Conservation (phyloP, 2,113 vertebrate genomes). For the Passer domesticus region DNA sequence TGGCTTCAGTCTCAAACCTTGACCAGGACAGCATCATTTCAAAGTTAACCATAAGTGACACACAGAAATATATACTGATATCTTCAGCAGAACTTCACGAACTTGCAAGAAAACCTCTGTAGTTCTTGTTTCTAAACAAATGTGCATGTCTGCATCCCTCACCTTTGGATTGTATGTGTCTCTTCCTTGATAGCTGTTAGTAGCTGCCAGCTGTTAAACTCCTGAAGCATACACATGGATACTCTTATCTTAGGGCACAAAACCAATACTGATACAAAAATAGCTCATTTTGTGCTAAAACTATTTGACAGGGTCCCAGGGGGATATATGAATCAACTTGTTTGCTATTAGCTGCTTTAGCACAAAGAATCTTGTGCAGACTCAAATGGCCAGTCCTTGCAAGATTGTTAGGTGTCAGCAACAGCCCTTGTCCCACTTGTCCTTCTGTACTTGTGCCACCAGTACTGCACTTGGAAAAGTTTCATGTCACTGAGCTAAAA, state of each 20-base stretch:
- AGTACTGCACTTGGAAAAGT: not conserved
- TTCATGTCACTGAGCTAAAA: not conserved
- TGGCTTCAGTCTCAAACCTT: not conserved
- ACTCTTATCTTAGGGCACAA: not conserved
- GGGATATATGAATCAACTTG: not conserved
- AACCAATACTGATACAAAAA: rapidly evolving
- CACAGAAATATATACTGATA: not conserved
- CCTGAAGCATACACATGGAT: not conserved
- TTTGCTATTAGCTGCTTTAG: not conserved
- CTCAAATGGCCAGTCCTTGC: not conserved
- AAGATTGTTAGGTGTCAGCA: not conserved
- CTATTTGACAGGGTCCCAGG: not conserved
- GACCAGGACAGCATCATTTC: not conserved
- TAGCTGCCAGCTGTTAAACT: not conserved
- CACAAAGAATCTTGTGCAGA: not conserved
- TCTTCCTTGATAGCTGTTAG: not conserved
- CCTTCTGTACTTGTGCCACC: not conserved
- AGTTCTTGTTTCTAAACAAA: not conserved
- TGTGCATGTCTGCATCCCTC: not conserved
- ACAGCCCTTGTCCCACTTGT: not conserved
- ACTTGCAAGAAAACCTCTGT: not conserved
- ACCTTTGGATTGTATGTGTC: not conserved
- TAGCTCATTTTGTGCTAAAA: not conserved
- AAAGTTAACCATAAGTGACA: not conserved
- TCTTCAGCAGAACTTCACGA: not conserved